These are phyloP conservation scores for Isurus oxyrinchus DNA, from an alignment of 2,113 vertebrate genomes.

Conservation along the genomic window DNA sequence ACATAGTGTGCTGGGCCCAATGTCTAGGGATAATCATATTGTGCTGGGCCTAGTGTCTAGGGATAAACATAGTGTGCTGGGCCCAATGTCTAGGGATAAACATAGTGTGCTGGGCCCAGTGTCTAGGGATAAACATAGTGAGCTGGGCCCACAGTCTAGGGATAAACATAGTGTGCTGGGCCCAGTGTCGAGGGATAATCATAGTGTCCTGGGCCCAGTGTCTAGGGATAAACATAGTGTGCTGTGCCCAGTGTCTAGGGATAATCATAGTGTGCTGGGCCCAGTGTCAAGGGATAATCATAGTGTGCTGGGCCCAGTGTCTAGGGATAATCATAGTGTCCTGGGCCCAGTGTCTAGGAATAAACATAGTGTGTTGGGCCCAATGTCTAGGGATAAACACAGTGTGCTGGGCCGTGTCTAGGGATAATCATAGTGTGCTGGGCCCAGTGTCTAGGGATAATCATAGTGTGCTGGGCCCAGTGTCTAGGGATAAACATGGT, in stretches of 20 bases:
- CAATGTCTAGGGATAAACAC: too few species aligned
- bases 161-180: neutral
- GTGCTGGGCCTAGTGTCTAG: too few species aligned
- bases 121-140: neutral
- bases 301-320: neutral
- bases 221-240: neutral
- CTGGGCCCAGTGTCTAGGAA: too few species aligned
- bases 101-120: neutral
- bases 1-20: neutral
- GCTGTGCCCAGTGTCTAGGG: too few species aligned
- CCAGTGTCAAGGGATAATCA: too few species aligned
- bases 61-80: neutral
- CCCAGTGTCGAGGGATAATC: too few species aligned
- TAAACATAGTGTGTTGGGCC: neutral
- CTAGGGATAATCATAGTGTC: neutral
- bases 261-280: neutral
- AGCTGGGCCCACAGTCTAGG: too few species aligned
- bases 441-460: too few species aligned
- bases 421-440: neutral
- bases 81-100: too few species aligned
- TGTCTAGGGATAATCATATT: neutral
- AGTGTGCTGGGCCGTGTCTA: neutral
- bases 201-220: neutral
- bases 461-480: neutral
- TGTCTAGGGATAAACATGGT: too few species aligned